phyloP scores from a whole-genome alignment of 2,888 invertebrate species.

The Drosophila barbarae region DNA sequence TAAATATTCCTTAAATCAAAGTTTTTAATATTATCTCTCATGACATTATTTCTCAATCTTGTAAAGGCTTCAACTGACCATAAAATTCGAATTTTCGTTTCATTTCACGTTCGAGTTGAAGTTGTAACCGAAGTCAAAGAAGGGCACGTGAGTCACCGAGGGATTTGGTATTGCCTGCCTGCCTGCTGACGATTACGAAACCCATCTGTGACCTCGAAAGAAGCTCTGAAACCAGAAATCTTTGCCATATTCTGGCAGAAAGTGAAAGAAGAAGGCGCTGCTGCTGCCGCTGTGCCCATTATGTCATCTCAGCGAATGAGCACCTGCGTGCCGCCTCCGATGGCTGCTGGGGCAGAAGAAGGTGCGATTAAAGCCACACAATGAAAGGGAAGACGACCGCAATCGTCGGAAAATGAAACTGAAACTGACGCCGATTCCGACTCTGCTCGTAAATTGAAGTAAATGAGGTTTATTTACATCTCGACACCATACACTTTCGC shows the following conservation, averaged over 20 bases:
- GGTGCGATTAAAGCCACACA: constrained; percentile 22
- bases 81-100: constrained; percentile 47
- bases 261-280: constrained; percentile 33
- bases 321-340: constrained; percentile 31
- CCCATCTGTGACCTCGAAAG: constrained; percentile 38
- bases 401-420: constrained; percentile 55
- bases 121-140: background rate
- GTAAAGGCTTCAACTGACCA: constrained; percentile 6
- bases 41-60: background rate
- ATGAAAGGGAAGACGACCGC: constrained; percentile 32
- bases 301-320: constrained; percentile 51
- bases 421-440: constrained; percentile 51
- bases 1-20: too few species aligned
- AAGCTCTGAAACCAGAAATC: constrained; percentile 26
- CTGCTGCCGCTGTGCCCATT: constrained; percentile 44
- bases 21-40: background rate
- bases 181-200: constrained; percentile 12
- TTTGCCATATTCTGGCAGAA: constrained; percentile 37
- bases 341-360: constrained; percentile 4
- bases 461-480: constrained; percentile 67
- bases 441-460: constrained; percentile 64
- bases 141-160: constrained; percentile 13
- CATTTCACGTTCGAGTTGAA: constrained; percentile 33
- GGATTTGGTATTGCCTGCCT: background rate
- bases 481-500: constrained; percentile 42